Evolutionary conservation across 2,113 vertebrate species (phyloP), one percentile per base, ranked within the genome.

Genomic region (Neodontobutis hainanensis): DNA sequence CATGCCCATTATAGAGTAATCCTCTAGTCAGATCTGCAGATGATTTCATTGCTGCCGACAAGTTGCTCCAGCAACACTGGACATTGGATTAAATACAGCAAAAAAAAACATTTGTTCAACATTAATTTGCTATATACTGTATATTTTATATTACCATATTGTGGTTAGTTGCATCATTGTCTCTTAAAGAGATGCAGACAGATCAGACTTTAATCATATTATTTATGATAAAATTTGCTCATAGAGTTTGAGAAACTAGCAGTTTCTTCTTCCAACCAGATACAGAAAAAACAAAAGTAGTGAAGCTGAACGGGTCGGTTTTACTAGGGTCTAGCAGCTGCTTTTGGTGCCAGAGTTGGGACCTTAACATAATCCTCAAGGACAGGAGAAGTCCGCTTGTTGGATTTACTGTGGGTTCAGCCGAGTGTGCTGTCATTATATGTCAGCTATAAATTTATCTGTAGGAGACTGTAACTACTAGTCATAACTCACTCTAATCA

Each of bases 401-500:
- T 34, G n/a, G 78, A 87, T 88, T 87, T 87, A 85, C 70, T 70
- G 27, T 61, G 49, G 58, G 46, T 42, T 72, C 79, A 67, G 49
- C 73, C 40, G 40, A 65, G 66, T 68, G 59, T 75, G 70, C 74
- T 48, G 27, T 66, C 80, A 64, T 86, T 74, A 75, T 64, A 63
- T 68, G 60, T 76, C 75, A 42, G 68, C 64, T 61, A 79, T 87
- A 79, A 75, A 91, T 85, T 70, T 76, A 70, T 68, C 71, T 69
- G 71, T 35, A 52, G 56, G 12, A 61, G 76, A 71, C 60, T 55
- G 67, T 83, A 80, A 87, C 68, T 59, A 14, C 34, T 38, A 75
- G 46, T 73, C 75, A 78, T 89, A 81, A 85, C 70, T 90, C 85
- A 64, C 47, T 78, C 73, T 83, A 78, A 84, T 83, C 84, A 66